Evolutionary conservation across 1,140 invertebrate genomes (phyloP).

Genomic region (Camponotus vicinus): DNA sequence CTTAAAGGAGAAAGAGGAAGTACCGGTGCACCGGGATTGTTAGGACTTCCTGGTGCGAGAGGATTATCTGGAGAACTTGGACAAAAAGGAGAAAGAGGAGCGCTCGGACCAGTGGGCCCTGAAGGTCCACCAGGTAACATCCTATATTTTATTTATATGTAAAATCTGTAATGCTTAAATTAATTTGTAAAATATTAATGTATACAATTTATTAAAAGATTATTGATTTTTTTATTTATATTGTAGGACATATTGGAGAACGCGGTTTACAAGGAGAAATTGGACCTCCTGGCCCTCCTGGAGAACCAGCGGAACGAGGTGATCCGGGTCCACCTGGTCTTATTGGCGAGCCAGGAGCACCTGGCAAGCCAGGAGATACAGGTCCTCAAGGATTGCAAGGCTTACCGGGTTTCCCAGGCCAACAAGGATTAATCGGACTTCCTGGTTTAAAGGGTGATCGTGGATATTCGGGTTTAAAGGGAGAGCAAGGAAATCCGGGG

Average conservation of each 20-base stretch:
- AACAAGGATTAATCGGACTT: slow-evolving; percentile 89
- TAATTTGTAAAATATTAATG: slow-evolving; percentile 27
- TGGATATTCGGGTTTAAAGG: slow-evolving; percentile 90
- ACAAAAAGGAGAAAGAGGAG: slow-evolving; percentile 91
- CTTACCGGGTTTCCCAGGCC: slow-evolving; percentile 89
- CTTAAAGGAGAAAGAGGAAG: slow-evolving; percentile 91
- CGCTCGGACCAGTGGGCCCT: slow-evolving; percentile 87
- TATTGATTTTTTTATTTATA: slow-evolving; percentile 27
- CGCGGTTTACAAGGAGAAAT: slow-evolving; percentile 90
- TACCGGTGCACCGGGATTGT: slow-evolving; percentile 90
- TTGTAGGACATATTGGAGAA: slow-evolving; percentile 89
- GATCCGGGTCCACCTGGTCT: slow-evolving; percentile 91
- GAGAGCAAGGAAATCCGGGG: slow-evolving; percentile 91
- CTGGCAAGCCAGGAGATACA: slow-evolving; percentile 90
- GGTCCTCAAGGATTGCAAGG: slow-evolving; percentile 87
- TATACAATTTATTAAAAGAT: slow-evolving; percentile 7
- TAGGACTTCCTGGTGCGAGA: slow-evolving; percentile 91
- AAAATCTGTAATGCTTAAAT: slow-evolving; percentile 53
- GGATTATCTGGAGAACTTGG: slow-evolving; percentile 89
- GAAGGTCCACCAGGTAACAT: slow-evolving; percentile 89
- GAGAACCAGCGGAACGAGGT: slow-evolving; percentile 91
- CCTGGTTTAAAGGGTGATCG: slow-evolving; percentile 92
- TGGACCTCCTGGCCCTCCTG: slow-evolving; percentile 91
- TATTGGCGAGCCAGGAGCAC: slow-evolving; percentile 91
- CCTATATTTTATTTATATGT: background rate